Evolutionary conservation across 37 sponge, comb jelly and placozoan species (phyloP).

Genomic region (Ianthella basta): DNA sequence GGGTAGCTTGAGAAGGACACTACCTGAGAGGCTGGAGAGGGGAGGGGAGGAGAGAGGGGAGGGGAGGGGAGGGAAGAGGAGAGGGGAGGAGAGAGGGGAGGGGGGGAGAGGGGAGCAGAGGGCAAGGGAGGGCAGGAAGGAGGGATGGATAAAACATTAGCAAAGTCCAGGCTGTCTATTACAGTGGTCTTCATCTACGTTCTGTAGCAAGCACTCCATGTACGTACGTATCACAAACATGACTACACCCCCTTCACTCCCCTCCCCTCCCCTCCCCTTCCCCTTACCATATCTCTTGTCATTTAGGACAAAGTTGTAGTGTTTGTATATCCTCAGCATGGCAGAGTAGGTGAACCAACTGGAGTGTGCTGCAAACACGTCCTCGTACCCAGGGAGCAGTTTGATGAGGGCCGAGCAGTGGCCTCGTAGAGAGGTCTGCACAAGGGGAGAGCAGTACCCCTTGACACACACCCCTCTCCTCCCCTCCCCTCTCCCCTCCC

Average conservation of each 20-base stretch:
- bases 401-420: constrained; percentile 74
- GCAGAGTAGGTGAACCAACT: constrained; percentile 61
- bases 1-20: constrained; percentile 77
- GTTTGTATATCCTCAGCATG: constrained; percentile 66
- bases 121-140: too few relatives aligned
- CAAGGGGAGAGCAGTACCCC: neutral
- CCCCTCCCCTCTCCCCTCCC: neutral
- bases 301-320: constrained; percentile 57
- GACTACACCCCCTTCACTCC: too few relatives aligned
- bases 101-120: too few relatives aligned
- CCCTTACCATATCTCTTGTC: constrained; percentile 32
- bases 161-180: too few relatives aligned
- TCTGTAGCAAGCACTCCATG: too few relatives aligned
- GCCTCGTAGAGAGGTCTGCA: neutral
- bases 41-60: neutral
- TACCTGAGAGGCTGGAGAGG: constrained; percentile 38
- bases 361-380: constrained; percentile 60
- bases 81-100: too few relatives aligned
- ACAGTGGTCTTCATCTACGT: too few relatives aligned
- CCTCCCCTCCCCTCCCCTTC: too few relatives aligned
- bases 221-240: too few relatives aligned
- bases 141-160: too few relatives aligned
- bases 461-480: neutral
- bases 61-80: neutral
- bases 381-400: constrained; percentile 61